These are phyloP conservation scores for Panagrolaimus sp. DNA, from an alignment of 1,140 invertebrate species.

Conservation along the genomic window DNA sequence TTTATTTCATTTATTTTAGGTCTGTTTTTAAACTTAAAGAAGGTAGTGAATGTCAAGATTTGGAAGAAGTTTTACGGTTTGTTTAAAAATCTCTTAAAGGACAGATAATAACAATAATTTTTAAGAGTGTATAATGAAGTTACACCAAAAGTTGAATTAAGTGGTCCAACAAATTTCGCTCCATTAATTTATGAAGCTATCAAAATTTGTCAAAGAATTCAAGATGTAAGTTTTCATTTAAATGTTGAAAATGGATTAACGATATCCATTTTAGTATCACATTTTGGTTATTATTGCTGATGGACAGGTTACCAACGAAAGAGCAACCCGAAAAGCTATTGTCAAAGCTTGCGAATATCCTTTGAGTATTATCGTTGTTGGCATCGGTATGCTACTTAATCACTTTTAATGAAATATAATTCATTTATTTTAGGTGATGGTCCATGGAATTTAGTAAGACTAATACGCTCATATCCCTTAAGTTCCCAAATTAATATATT, in stretches of 20 bases:
- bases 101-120: not conserved
- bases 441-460: conserved; percentile 60
- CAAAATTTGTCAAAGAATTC: conserved; percentile 59
- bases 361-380: conserved; percentile 64
- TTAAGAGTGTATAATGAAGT: conserved; percentile 56
- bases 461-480: no score
- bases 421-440: no score
- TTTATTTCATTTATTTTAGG: no score
- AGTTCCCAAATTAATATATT: no score
- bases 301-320: conserved; percentile 62
- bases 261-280: conserved; percentile 59
- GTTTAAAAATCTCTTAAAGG: not conserved
- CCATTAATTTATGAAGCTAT: conserved; percentile 62
- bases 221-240: conserved; percentile 42
- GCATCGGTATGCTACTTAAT: no score
- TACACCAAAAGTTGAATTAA: conserved; percentile 58
- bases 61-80: conserved; percentile 60
- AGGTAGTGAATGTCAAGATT: conserved; percentile 58
- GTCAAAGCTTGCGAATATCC: conserved; percentile 63
- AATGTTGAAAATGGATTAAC: no score
- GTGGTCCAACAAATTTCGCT: conserved; percentile 61
- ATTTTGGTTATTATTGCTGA: conserved; percentile 63
- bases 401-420: no score
- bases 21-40: conserved; percentile 61
- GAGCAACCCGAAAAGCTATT: conserved; percentile 61